Percentiles rank a stretch among this genome's conserved stretches.
These are phyloP conservation scores for Myotis myotis DNA, from an alignment of 2,797 vertebrate species.

Conservation along the genomic window DNA sequence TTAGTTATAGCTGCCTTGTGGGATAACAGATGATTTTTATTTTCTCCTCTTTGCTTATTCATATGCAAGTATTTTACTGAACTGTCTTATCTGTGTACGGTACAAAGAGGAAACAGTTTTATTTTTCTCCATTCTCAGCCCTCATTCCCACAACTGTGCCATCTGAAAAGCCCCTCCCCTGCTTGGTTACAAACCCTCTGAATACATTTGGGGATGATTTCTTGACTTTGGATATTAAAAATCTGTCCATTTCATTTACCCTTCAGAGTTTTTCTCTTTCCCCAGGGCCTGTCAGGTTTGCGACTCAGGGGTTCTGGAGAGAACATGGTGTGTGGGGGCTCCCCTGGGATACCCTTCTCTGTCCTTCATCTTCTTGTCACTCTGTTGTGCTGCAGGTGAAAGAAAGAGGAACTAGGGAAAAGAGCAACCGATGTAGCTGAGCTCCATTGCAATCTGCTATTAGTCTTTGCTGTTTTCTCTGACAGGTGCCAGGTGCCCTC, in stretches of 20 bases:
- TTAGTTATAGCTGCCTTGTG: slow-evolving; percentile 58
- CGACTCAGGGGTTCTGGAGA: not conserved
- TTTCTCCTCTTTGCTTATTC: slow-evolving; percentile 66
- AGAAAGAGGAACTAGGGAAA: not conserved
- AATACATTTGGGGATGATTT: slow-evolving; percentile 34
- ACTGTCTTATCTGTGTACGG: slow-evolving; percentile 41
- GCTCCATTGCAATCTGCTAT: not conserved
- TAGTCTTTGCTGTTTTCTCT: not conserved
- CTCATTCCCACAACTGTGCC: not conserved
- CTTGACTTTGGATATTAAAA: slow-evolving; percentile 48
- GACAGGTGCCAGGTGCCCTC: not conserved
- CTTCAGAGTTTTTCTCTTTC: not conserved
- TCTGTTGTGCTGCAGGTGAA: not conserved
- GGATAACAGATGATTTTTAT: slow-evolving; percentile 66
- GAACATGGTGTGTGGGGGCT: not conserved
- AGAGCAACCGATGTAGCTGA: not conserved
- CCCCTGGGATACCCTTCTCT: not conserved
- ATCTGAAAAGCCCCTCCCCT: slow-evolving; percentile 9
- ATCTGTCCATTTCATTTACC: not conserved
- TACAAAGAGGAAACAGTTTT: slow-evolving; percentile 55
- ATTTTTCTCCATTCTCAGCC: slow-evolving; percentile 38
- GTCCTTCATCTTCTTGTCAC: not conserved
- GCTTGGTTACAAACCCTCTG: slow-evolving; percentile 8
- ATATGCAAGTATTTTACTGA: slow-evolving; percentile 60
- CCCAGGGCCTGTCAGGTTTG: not conserved